A percentile compares a stretch with the other conserved stretches of the same genome.
Evolutionary conservation across 2,113 vertebrate genomes (phyloP).

Genomic region (Rhizomys pruinosus): DNA sequence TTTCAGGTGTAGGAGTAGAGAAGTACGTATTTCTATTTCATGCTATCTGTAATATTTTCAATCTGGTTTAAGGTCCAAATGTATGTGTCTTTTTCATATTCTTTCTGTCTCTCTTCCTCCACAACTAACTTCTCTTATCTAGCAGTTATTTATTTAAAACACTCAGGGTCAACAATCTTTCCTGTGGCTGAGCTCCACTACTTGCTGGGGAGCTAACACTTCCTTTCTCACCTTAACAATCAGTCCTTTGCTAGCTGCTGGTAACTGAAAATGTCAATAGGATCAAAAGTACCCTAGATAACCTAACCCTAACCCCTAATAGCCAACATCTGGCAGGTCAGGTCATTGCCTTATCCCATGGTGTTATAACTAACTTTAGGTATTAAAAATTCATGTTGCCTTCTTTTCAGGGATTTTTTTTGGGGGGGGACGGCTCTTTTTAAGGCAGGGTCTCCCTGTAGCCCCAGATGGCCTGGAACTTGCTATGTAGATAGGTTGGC

Average conservation of each 20-base stretch:
- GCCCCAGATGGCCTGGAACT: too few relatives aligned
- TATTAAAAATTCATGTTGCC: not conserved
- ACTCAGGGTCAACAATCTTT: not conserved
- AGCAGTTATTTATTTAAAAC: conserved; percentile 5
- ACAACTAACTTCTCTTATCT: not conserved
- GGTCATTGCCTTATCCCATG: not conserved
- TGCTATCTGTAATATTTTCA: not conserved
- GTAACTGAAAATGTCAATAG: not conserved
- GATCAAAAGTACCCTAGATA: not conserved
- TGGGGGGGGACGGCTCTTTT: too few relatives aligned
- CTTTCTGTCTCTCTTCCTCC: not conserved
- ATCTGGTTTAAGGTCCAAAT: not conserved
- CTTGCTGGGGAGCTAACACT: not conserved
- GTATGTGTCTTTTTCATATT: not conserved
- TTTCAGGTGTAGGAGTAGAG: not conserved
- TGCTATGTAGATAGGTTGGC: too few relatives aligned
- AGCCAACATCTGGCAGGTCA: not conserved
- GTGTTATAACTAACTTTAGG: not conserved
- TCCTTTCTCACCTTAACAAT: not conserved
- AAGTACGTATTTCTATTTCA: not conserved
- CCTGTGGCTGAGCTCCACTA: not conserved
- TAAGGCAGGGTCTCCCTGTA: too few relatives aligned
- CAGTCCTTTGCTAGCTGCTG: not conserved
- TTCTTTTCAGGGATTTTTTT: not conserved
- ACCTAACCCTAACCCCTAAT: too few relatives aligned